These are phyloP conservation scores for Azemiops feae DNA, from an alignment of 2,113 vertebrate genomes.

Conservation along the genomic window DNA sequence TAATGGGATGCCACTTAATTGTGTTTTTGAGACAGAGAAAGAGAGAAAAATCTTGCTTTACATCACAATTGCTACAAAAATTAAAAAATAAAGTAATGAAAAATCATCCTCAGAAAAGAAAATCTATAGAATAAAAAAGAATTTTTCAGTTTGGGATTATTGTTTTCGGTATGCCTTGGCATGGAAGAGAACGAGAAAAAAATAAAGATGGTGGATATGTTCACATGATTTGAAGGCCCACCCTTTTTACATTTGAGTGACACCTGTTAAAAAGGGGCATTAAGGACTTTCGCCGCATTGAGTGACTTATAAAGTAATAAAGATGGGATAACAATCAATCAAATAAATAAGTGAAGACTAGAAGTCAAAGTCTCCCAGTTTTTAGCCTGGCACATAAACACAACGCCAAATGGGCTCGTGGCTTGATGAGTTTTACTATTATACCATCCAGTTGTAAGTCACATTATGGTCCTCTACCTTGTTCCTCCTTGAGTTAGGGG, in stretches of 20 bases:
- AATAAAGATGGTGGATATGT: background rate
- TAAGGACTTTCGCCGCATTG: too few species aligned
- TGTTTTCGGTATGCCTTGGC: background rate
- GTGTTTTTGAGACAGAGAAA: background rate
- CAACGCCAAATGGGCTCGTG: background rate
- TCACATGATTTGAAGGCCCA: background rate
- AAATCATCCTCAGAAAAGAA: background rate
- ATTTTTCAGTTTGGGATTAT: background rate
- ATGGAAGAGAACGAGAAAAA: background rate
- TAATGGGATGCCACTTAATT: background rate
- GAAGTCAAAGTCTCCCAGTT: background rate
- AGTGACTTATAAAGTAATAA: too few species aligned
- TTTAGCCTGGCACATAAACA: background rate
- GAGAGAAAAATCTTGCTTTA: background rate
- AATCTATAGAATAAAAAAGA: background rate
- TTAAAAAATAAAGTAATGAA: background rate
- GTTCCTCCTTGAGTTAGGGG: constrained; percentile 32
- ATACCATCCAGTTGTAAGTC: constrained; percentile 36
- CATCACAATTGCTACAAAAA: background rate
- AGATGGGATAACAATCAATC: too few species aligned
- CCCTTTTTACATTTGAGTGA: background rate
- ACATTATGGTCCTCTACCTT: constrained; percentile 13
- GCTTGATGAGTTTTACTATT: background rate
- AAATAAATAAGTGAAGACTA: background rate
- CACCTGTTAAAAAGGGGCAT: background rate